Percentiles rank a stretch among this genome's conserved stretches.
These are phyloP conservation scores for Drosophila demipolita DNA, from an alignment of 2,888 invertebrate species.

Conservation along the genomic window DNA sequence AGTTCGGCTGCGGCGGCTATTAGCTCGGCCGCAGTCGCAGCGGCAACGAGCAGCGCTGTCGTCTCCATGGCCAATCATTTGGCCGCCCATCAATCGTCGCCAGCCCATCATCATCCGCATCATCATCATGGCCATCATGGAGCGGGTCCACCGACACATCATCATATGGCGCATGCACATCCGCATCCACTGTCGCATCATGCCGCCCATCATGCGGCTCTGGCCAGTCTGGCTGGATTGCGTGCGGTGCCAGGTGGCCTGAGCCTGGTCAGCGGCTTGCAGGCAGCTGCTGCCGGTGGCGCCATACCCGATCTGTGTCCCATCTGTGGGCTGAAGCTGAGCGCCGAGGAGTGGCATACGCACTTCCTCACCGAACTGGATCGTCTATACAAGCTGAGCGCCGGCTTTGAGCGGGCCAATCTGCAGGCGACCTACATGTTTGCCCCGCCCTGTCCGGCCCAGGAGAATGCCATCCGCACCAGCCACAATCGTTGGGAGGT, in stretches of 20 bases:
- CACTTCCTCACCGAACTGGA: slow-evolving; percentile 90
- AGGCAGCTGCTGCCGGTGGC: slow-evolving; percentile 72
- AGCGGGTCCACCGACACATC: slow-evolving; percentile 56
- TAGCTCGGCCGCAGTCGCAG: slow-evolving; percentile 64
- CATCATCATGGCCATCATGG: slow-evolving; percentile 65
- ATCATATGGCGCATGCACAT: slow-evolving; percentile 71
- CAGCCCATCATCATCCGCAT: slow-evolving; percentile 51
- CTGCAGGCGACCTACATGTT: slow-evolving; percentile 84
- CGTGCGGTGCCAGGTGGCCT: slow-evolving; percentile 72
- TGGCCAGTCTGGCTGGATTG: slow-evolving; percentile 76
- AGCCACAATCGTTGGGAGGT: slow-evolving; percentile 89
- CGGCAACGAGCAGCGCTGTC: slow-evolving; percentile 61
- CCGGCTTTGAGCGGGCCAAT: slow-evolving; percentile 85
- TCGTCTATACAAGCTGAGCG: slow-evolving; percentile 88
- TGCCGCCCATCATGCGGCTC: slow-evolving; percentile 76
- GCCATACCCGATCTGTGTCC: slow-evolving; percentile 87
- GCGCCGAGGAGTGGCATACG: slow-evolving; percentile 88
- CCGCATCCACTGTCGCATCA: slow-evolving; percentile 78
- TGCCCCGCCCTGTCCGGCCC: slow-evolving; percentile 83
- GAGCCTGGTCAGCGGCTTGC: slow-evolving; percentile 68
- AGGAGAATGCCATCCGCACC: slow-evolving; percentile 85
- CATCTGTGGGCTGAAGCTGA: slow-evolving; percentile 89
- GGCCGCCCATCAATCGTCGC: slow-evolving; percentile 64
- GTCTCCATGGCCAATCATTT: slow-evolving; percentile 71
- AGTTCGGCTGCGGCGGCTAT: slow-evolving; percentile 69